Evolutionary conservation across 2,113 vertebrate genomes (phyloP), one percentile per base, ranked within the genome.

Genomic region (Hemiscyllium ocellatum): DNA sequence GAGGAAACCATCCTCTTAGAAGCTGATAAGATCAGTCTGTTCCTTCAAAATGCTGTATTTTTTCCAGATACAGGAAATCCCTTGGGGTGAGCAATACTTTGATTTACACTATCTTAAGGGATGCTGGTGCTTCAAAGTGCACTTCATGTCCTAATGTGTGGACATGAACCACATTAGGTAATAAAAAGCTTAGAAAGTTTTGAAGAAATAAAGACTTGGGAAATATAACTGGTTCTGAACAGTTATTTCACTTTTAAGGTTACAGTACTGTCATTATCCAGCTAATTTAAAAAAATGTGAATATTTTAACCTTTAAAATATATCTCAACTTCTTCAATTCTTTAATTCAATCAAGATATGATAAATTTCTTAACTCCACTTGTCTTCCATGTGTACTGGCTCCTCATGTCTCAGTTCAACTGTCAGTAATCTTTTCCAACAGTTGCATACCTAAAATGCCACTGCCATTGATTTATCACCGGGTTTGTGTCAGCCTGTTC

Each of bases 21-120:
- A 93, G n/a, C 89, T 93, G 61, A 93, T 66, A 93, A 66, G 61
- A 68, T 93, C 61, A 93, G 89, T 93, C 89, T 93, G 89, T 93
- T 93, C 61, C n/a, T 65, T 66, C 19, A 24, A 70, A 95, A 70
- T 13, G 69, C 70, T 29, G 69, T 52, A 72, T 52, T 72, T 70
- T 72, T 95, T 70, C 47, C 47, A 72, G 68, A 72, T 50, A 52
- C 94, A 76, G 68, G 42, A 95, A 72, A 72, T 76, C 94, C 68
- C 69, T 52, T 4, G 52, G 94, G 69, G 42, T 47, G 52, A 0
- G 47, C 42, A 95, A 29, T 95, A 72, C 37, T 95, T 95, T 72
- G 68, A 95, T 72, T 72, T 95, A 26, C 42, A 52, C 94, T 29
- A 95, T 76, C 69, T 47, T 95, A 95, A 95, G 72, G 37, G 42